Evolutionary conservation across 2,113 vertebrate species (phyloP), one percentile per base, ranked within the genome.

Genomic region (Xyrauchen texanus): DNA sequence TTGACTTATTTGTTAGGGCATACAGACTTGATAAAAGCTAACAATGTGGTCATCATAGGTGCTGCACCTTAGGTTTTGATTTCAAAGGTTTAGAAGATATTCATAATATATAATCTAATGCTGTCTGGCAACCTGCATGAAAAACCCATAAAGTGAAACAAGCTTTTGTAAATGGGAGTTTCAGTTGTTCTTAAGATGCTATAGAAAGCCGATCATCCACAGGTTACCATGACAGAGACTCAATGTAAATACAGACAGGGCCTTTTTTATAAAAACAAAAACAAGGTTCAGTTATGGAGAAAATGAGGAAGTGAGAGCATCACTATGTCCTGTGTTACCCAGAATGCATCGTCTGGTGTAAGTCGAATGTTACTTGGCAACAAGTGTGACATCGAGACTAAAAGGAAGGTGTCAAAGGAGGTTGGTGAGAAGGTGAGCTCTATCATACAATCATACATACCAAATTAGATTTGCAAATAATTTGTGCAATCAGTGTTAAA

Each of bases 341-440:
- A 98, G 96, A 96, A 98, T 57, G 96, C 96, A 34, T 95, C 95
- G 0, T 91, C 93, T 0, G 96, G 95, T 0, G 96, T 98, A 69
- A 95, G 94, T 85, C 92, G 88, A 45, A 96, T 98, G 89, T 89
- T 98, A 72, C 89, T 98, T 15, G 96, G 95, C 5, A 98, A 98
- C 89, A 98, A 98, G 83, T 96, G 96, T 11, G 96, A 98, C 91
- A 96, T 98, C 82, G 96, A 96, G 81, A 80, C 88, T 42, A 95
- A 95, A 83, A 90, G 96, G 58, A 96, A 96, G 77, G 95, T 98
- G 77, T 91, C 91, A 69, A 93, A 86, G 83, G 95, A 98, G 47
- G 93, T 86, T 0, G 96, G 95, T 0, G 93, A 95, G 60, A 95
- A 96, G 95, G 96, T 98, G 63, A 90, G 88, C 0, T 11, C 21